Conservation (phyloP, 2,888 invertebrate species). For the Agriopis marginaria region DNA sequence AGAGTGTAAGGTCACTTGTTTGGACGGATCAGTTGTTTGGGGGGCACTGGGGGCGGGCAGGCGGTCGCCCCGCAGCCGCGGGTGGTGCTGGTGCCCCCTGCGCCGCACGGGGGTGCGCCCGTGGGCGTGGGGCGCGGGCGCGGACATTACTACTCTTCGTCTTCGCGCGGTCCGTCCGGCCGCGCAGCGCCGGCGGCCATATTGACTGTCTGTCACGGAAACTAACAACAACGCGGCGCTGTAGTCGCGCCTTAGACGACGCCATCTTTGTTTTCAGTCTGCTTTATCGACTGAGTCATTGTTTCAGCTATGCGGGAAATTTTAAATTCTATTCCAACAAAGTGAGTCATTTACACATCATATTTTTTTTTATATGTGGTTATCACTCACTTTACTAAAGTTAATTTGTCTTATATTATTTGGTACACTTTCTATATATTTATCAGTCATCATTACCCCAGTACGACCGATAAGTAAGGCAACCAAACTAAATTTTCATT, state of each 20-base stretch:
- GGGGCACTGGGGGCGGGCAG: slow-evolving; percentile 79
- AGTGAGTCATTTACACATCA: background rate
- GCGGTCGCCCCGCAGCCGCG: slow-evolving; percentile 88
- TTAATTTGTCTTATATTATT: background rate
- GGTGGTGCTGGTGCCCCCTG: slow-evolving; percentile 92
- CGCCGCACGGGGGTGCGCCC: slow-evolving; percentile 88
- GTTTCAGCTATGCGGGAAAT: slow-evolving; percentile 61
- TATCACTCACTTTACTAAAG: background rate
- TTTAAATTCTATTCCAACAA: slow-evolving; percentile 42
- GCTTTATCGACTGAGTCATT: slow-evolving; percentile 72
- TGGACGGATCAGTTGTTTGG: slow-evolving; percentile 73
- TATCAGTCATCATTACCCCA: background rate
- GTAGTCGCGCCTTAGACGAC: slow-evolving; percentile 64
- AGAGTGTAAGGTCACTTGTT: slow-evolving; percentile 78
- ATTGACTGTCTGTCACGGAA: slow-evolving; percentile 78
- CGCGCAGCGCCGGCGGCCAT: slow-evolving; percentile 87
- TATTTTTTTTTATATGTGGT: background rate
- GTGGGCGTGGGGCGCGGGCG: slow-evolving; percentile 85
- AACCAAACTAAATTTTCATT: slow-evolving; percentile 3
- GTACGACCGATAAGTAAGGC: background rate
- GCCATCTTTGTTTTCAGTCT: slow-evolving; percentile 76
- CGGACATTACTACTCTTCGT: slow-evolving; percentile 84
- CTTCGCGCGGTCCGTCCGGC: slow-evolving; percentile 76
- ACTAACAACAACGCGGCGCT: slow-evolving; percentile 68
- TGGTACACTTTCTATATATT: background rate